phyloP scores from a whole-genome alignment of 2,888 invertebrate species.

The Agrochola litura region DNA sequence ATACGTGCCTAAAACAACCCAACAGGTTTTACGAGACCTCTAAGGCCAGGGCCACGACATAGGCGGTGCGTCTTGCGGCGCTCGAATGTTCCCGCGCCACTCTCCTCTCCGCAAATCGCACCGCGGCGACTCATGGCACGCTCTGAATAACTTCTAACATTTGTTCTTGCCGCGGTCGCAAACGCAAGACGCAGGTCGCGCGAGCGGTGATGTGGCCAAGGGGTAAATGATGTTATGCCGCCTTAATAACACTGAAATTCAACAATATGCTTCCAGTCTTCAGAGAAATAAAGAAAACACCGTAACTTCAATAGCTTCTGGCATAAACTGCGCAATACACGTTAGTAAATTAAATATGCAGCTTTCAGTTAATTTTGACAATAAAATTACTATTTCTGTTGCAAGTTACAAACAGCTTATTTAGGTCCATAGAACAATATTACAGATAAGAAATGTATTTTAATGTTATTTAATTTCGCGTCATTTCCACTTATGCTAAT shows the following conservation, averaged over 20 bases:
- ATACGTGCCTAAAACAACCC: neutral
- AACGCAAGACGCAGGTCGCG: no score
- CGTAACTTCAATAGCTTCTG: neutral
- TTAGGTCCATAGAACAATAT: constrained; percentile 17
- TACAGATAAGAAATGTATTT: constrained; percentile 21
- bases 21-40: neutral
- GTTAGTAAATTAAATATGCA: constrained; percentile 23
- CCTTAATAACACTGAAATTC: neutral
- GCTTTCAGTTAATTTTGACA: constrained; percentile 52
- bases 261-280: neutral
- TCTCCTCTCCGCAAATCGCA: no score
- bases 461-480: constrained; percentile 39
- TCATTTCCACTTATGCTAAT: constrained; percentile 59
- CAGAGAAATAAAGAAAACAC: neutral
- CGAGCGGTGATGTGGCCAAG: no score
- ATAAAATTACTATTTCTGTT: constrained; percentile 52
- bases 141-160: no score
- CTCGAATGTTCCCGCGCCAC: no score
- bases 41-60: neutral
- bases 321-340: constrained; percentile 31
- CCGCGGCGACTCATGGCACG: no score
- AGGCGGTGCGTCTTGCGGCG: no score
- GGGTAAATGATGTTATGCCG: neutral
- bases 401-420: constrained; percentile 31
- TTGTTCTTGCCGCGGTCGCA: no score